Evolutionary conservation across 2,888 invertebrate genomes (phyloP).

Genomic region (Eupithecia dodoneata): DNA sequence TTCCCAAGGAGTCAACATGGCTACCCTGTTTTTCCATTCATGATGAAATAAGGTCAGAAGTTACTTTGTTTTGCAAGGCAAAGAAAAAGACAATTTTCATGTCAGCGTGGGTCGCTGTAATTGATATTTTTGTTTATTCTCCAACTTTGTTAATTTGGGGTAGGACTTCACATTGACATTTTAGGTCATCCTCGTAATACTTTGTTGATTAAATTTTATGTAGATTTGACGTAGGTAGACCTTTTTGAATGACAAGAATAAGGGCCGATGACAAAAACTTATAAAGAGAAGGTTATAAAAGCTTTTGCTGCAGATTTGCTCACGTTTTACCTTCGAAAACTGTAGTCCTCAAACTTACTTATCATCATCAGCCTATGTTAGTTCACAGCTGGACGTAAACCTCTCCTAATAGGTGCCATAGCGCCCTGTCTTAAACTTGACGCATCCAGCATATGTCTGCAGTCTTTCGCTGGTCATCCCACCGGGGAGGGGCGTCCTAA

Average conservation of each 20-base stretch:
- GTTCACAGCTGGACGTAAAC: too few relatives aligned
- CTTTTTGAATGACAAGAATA: background rate
- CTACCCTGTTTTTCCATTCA: background rate
- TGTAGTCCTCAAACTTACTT: background rate
- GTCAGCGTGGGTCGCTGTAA: slow-evolving; percentile 26
- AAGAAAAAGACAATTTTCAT: slow-evolving; percentile 31
- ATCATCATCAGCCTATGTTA: too few relatives aligned
- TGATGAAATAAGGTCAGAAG: slow-evolving; percentile 19
- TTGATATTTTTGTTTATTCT: slow-evolving; percentile 22
- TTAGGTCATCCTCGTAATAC: background rate
- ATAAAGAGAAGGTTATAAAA: background rate
- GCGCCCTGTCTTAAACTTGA: too few relatives aligned
- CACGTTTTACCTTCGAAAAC: background rate
- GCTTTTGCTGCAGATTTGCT: background rate
- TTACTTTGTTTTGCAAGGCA: slow-evolving; percentile 42
- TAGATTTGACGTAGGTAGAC: background rate
- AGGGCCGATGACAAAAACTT: background rate
- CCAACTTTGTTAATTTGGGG: slow-evolving; percentile 13
- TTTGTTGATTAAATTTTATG: slow-evolving; percentile 3
- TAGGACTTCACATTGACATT: background rate
- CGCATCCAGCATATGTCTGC: too few relatives aligned
- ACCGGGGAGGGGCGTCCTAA: too few relatives aligned
- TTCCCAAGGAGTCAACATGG: background rate
- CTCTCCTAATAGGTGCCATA: too few relatives aligned
- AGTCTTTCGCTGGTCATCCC: too few relatives aligned